Evolutionary conservation across 2,113 vertebrate species (phyloP), one percentile per base, ranked within the genome.

Genomic region (Macaca nemestrina): DNA sequence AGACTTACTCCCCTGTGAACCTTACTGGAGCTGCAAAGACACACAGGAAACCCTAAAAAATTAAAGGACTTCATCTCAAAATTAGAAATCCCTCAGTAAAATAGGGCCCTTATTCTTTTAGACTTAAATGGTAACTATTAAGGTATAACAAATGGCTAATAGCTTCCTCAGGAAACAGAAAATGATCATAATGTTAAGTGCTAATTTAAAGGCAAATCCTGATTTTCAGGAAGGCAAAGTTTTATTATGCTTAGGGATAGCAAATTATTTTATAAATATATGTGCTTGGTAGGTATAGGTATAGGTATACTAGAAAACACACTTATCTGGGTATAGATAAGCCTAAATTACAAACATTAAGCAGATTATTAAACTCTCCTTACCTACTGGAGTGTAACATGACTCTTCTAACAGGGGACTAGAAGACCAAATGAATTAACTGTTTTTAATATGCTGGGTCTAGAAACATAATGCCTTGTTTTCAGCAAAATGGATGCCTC

Each of bases 391-490:
- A 96, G 25, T 88, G 18, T 85, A 79, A 85, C 9, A 91, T 32
- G 32, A 94, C 12, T 91, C 22, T 6, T 84, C 35, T 38, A 80
- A 89, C 23, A 59, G 16, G 6, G 9, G n/a, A 52, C 32, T 70
- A 35, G 64, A 95, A 95, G 61, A 92, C 4, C 73, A 92, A 96
- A 97, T 55, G 8, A 95, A 68, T 90, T 95, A 38, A 32, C 9
- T 84, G 13, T 73, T 38, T 79, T 90, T 73, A 43, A 95, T n/a
- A 78, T 17, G 16, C 25, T 40, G 8, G 20, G 23, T 94, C 43
- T 48, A 91, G 43, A 94, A 92, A 30, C 40, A 83, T 30, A 93
- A 61, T 18, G 11, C 18, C 43, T 70, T 90, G 75, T 45, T 90
- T 93, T 64, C 6, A 72, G 45, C 17, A 70, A 91, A 95, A 55